Percentiles rank a stretch among this genome's conserved stretches.
phyloP scores from a whole-genome alignment of 1,140 invertebrate genomes.

The Eriosoma lanigerum region DNA sequence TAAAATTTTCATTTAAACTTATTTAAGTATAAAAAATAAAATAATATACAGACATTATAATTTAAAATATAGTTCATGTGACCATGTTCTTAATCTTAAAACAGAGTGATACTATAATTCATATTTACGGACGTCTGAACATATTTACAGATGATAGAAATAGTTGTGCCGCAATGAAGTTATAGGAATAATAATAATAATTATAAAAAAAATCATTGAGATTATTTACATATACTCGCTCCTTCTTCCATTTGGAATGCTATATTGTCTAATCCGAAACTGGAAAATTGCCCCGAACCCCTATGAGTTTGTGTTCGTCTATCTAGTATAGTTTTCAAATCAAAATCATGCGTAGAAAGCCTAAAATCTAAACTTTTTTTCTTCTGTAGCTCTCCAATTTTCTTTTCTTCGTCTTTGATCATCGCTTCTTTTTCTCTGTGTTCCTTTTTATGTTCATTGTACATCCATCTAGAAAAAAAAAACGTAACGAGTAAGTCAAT shows the following conservation, averaged over 20 bases:
- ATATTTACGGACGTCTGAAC: constrained; percentile 14
- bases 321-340: constrained; percentile 48
- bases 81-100: not conserved
- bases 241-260: constrained; percentile 48
- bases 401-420: constrained; percentile 55
- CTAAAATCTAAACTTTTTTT: constrained; percentile 41
- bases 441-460: constrained; percentile 61
- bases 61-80: too few species aligned
- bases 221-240: not conserved
- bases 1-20: too few species aligned
- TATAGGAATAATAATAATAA: not conserved
- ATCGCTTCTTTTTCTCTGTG: constrained; percentile 55
- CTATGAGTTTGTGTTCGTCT: constrained; percentile 48
- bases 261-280: constrained; percentile 47
- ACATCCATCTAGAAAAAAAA: constrained; percentile 62
- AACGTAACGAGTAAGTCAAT: too few species aligned
- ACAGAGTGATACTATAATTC: not conserved
- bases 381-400: not conserved
- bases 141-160: constrained; percentile 16
- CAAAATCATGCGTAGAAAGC: constrained; percentile 48
- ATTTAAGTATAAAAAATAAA: too few species aligned
- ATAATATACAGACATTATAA: not conserved
- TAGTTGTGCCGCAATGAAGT: not conserved
- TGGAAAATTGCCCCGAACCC: constrained; percentile 47
- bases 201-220: not conserved